phyloP scores from a whole-genome alignment of 2,888 invertebrate species.

The Chaetoderma sp. region DNA sequence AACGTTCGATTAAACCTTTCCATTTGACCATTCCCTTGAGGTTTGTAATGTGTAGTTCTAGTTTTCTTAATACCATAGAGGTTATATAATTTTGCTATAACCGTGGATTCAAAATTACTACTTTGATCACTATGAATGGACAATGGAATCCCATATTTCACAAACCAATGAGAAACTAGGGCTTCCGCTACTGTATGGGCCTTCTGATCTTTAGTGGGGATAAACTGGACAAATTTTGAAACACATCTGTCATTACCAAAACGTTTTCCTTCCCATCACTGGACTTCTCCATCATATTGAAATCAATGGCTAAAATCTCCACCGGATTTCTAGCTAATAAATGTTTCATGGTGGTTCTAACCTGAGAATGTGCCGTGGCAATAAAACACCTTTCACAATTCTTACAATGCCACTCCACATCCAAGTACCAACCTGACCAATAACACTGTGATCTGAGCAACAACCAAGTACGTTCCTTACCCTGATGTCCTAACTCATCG shows the following conservation, averaged over 20 bases:
- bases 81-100: slow-evolving; percentile 20
- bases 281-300: slow-evolving; percentile 27
- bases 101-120: slow-evolving; percentile 22
- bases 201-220: slow-evolving; percentile 32
- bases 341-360: slow-evolving; percentile 7
- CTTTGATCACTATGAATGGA: slow-evolving; percentile 24
- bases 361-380: slow-evolving; percentile 7
- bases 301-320: slow-evolving; percentile 32
- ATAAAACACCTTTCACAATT: slow-evolving; percentile 17
- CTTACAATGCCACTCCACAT: slow-evolving; percentile 13
- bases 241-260: slow-evolving; percentile 28
- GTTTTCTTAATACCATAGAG: slow-evolving; percentile 23
- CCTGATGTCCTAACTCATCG: slow-evolving; percentile 27
- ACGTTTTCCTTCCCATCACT: slow-evolving; percentile 26
- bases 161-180: slow-evolving; percentile 24
- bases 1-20: slow-evolving; percentile 27
- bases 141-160: slow-evolving; percentile 24
- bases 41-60: slow-evolving; percentile 28
- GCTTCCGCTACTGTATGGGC: slow-evolving; percentile 24
- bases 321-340: slow-evolving; percentile 19
- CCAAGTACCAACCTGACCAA: slow-evolving; percentile 19
- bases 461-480: slow-evolving; percentile 10
- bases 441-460: slow-evolving; percentile 11
- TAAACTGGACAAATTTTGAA: slow-evolving; percentile 28
- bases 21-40: slow-evolving; percentile 13